Percentiles rank a stretch among this genome's conserved stretches.
Evolutionary conservation across 2,797 vertebrate genomes (phyloP).

Genomic region (Mus minutoides): DNA sequence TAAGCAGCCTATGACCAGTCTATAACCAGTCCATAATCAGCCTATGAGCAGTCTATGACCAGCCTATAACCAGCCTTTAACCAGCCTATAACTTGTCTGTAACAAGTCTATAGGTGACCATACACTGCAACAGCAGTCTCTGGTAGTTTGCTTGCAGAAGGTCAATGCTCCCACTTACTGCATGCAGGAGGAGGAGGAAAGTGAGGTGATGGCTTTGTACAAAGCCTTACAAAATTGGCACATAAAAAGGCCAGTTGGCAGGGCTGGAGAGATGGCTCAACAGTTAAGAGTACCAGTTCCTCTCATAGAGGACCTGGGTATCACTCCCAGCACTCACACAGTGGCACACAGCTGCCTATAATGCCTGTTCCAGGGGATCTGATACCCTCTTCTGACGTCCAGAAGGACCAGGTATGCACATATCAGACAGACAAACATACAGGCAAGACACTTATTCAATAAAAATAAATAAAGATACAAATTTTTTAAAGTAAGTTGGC

Average conservation of each 20-base stretch:
- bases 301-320: neutral
- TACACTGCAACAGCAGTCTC: neutral
- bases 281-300: neutral
- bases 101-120: neutral
- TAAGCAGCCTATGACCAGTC: neutral
- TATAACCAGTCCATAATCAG: rapidly evolving
- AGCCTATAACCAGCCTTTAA: neutral
- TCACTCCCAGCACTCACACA: neutral
- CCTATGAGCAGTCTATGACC: neutral
- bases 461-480: neutral
- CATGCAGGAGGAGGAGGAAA: neutral
- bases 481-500: neutral
- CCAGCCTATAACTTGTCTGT: neutral
- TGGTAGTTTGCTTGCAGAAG: neutral
- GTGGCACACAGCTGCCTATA: neutral
- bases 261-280: neutral
- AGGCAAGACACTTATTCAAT: neutral
- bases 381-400: neutral
- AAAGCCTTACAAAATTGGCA: neutral
- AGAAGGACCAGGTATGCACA: neutral
- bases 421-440: neutral
- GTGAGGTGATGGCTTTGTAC: neutral
- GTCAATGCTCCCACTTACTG: neutral
- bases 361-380: neutral
- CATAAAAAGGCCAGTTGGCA: too few species aligned